Conservation (phyloP, 1,140 invertebrate genomes). For the Lasioglossum albipes region DNA sequence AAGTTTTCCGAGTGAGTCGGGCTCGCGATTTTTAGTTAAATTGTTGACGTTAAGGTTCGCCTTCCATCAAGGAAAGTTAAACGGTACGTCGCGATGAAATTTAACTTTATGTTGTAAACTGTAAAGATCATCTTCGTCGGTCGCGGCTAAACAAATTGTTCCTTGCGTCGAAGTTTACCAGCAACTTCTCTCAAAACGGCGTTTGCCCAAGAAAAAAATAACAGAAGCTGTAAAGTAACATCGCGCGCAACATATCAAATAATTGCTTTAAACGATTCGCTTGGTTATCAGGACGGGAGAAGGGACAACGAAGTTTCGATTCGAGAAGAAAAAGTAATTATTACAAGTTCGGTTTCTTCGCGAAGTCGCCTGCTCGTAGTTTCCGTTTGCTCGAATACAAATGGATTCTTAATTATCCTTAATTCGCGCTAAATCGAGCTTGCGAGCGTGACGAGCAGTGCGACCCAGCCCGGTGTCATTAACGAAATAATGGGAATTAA, state of each 20-base stretch:
- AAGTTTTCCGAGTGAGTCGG: slow-evolving; percentile 27
- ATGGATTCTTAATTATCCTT: slow-evolving; percentile 67
- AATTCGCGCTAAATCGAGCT: slow-evolving; percentile 63
- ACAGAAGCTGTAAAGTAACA: too few species aligned
- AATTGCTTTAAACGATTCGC: neutral
- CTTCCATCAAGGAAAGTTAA: slow-evolving; percentile 15
- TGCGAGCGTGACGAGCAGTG: slow-evolving; percentile 57
- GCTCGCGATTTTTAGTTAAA: slow-evolving; percentile 34
- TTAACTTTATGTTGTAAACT: slow-evolving; percentile 29
- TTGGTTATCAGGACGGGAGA: neutral
- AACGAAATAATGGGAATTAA: slow-evolving; percentile 69
- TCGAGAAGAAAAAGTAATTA: slow-evolving; percentile 16
- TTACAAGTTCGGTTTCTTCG: slow-evolving; percentile 35
- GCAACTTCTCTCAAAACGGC: neutral
- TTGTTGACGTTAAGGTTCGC: slow-evolving; percentile 30
- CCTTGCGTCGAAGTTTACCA: neutral
- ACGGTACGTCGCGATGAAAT: slow-evolving; percentile 26
- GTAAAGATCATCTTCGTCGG: slow-evolving; percentile 2
- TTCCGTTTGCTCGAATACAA: slow-evolving; percentile 37
- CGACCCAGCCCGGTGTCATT: slow-evolving; percentile 60
- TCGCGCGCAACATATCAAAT: neutral
- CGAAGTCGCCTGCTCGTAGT: slow-evolving; percentile 14
- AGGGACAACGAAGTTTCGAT: neutral
- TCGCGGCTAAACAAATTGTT: slow-evolving; percentile 17
- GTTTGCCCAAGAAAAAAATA: too few species aligned